Conservation (phyloP, 92 coral and sea anemone genomes). For the Zoanthus gigantus region DNA sequence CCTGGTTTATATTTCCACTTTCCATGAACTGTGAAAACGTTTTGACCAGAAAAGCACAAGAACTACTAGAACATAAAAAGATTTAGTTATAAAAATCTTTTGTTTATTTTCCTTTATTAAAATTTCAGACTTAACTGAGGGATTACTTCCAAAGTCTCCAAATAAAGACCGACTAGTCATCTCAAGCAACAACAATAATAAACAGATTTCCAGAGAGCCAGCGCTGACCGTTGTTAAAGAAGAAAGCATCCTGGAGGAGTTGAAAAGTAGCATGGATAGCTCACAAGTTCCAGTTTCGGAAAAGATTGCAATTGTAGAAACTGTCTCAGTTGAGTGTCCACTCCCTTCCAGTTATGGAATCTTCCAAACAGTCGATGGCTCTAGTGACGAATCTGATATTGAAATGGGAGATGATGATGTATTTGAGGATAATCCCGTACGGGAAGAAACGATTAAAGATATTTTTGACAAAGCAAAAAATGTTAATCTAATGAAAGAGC, state of each 20-base stretch:
- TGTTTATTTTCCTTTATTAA: neutral
- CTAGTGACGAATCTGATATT: constrained; percentile 35
- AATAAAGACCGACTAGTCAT: neutral
- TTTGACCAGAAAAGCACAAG: neutral
- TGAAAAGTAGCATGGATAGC: constrained; percentile 26
- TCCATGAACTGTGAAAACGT: too few relatives aligned
- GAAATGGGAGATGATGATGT: constrained; percentile 40
- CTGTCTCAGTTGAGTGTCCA: constrained; percentile 32
- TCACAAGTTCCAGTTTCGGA: constrained; percentile 19
- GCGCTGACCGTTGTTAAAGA: neutral
- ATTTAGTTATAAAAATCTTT: neutral
- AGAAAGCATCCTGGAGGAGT: constrained; percentile 23
- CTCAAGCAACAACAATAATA: constrained; percentile 3
- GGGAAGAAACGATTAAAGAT: neutral
- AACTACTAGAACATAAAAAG: neutral
- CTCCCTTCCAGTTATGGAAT: constrained; percentile 34
- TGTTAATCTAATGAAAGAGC: constrained; percentile 5
- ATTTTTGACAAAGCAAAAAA: constrained; percentile 13
- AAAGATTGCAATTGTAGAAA: constrained; percentile 35
- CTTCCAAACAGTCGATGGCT: constrained; percentile 42
- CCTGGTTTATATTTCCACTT: too few relatives aligned
- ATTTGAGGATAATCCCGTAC: constrained; percentile 5
- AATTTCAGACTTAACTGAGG: constrained; percentile 19
- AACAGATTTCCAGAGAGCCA: neutral
- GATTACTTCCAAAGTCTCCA: neutral